Evolutionary conservation across 2,797 vertebrate species (phyloP), one percentile per base, ranked within the genome.

Genomic region (Prionace glauca): DNA sequence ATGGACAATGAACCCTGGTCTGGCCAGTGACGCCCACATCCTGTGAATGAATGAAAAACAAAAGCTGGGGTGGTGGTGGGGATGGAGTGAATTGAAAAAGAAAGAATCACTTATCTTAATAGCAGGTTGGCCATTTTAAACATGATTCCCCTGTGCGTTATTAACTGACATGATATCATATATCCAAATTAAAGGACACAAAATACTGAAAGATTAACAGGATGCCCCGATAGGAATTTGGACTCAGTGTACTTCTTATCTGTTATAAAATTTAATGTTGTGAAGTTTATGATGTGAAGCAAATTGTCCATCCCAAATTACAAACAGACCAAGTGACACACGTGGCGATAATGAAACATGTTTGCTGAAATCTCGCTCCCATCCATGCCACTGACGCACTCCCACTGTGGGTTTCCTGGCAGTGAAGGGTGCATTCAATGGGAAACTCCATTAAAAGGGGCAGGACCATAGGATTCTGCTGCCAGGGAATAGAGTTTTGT

Each of bases 251-350:
- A 77, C 74, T 96, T 96, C 92, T 96, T 24, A 22, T 67, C 72
- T 32, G 95, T 93, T 77, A 60, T 95, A 77, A 96, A 96, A 14
- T 96, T 95, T 69, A 95, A 96, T 41, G 72, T 96, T 74, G 95
- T 74, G 72, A 84, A 50, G 16, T 36, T 96, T 32, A 96, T 77
- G 60, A 96, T 88, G 36, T 74, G 81, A 62, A 94, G 95, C 90
- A 96, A 72, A 96, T 96, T 95, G 18, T 94, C 18, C 96, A 96
- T 22, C 96, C 96, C 74, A 96, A 96, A 29, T 84, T 95, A 95
- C 24, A 88, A 74, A 11, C 36, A 92, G 41, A 95, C 20, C 50
- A 95, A 81, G 69, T 26, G 11, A 95, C 71, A 62, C 3, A 93
- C 32, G 32, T 22, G 20, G 41, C 3, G 45, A 3, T 50, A 50